Evolutionary conservation across 2,797 vertebrate species (phyloP).

Genomic region (Helostoma temminkii): DNA sequence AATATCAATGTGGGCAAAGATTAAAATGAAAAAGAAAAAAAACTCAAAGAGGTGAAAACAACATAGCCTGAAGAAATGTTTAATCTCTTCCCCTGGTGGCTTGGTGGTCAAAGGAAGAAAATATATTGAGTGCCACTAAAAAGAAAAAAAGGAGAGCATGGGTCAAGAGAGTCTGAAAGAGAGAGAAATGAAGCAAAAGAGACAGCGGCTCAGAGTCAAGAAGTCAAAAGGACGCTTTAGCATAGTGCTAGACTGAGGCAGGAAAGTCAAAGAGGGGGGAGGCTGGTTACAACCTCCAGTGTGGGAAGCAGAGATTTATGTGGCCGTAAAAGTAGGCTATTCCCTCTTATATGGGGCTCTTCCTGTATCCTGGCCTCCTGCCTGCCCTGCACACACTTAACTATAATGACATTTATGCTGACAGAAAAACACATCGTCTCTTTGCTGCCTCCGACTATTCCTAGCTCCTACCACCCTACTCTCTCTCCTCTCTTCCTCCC

Average conservation of each 20-base stretch:
- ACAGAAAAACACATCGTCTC: conserved; percentile 52
- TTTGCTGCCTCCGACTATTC: conserved; percentile 33
- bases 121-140: conserved; percentile 1
- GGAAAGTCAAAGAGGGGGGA: conserved; percentile 47
- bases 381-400: conserved; percentile 56
- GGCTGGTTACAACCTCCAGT: conserved; percentile 54
- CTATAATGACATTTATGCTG: conserved; percentile 69
- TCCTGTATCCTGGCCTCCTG: conserved; percentile 57
- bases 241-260: conserved; percentile 25
- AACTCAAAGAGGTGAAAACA: not conserved
- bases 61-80: conserved; percentile 7
- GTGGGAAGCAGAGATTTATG: conserved; percentile 77
- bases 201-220: conserved; percentile 28
- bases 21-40: not conserved
- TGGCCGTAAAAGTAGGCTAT: conserved; percentile 73
- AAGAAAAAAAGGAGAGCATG: conserved; percentile 10
- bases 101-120: conserved; percentile 19
- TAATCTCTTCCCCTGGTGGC: conserved; percentile 9
- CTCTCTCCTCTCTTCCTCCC: conserved; percentile 2
- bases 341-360: conserved; percentile 72
- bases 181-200: conserved; percentile 36
- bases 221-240: conserved; percentile 43
- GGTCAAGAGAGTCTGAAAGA: conserved; percentile 43
- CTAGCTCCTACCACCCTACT: conserved; percentile 21
- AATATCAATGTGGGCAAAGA: not conserved